Percentiles rank a stretch among this genome's conserved stretches.
These are phyloP conservation scores for Eudasyphora cyanicolor DNA, from an alignment of 2,888 invertebrate species.

Conservation along the genomic window DNA sequence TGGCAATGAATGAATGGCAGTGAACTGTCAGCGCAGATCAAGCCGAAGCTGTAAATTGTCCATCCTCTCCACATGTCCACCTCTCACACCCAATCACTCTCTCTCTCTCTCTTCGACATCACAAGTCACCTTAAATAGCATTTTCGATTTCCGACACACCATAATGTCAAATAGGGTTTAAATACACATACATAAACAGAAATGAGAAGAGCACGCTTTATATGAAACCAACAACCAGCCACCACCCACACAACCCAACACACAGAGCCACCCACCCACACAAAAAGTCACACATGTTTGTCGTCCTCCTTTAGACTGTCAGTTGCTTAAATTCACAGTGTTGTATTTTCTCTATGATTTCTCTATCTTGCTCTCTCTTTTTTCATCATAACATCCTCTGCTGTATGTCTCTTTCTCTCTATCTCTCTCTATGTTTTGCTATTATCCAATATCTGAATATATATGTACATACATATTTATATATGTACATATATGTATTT, in stretches of 20 bases:
- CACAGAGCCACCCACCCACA: constrained; percentile 17
- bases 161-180: background rate
- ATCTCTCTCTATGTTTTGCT: constrained; percentile 51
- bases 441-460: too few relatives aligned
- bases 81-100: background rate
- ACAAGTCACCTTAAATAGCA: constrained; percentile 11
- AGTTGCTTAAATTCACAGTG: constrained; percentile 23
- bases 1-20: background rate
- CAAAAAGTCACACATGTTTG: constrained; percentile 39
- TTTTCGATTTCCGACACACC: background rate
- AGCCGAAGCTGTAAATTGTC: background rate
- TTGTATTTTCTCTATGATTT: constrained; percentile 34
- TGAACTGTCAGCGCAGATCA: background rate
- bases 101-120: too few relatives aligned
- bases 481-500: constrained; percentile 35
- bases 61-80: background rate
- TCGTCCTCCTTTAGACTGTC: constrained; percentile 38
- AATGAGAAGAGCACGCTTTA: constrained; percentile 56
- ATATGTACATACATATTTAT: constrained; percentile 30
- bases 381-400: constrained; percentile 55
- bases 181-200: constrained; percentile 9
- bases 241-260: background rate
- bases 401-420: constrained; percentile 57
- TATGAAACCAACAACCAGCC: constrained; percentile 6
- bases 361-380: constrained; percentile 58